Conservation (phyloP, 2,113 vertebrate genomes). For the Petromus typicus region DNA sequence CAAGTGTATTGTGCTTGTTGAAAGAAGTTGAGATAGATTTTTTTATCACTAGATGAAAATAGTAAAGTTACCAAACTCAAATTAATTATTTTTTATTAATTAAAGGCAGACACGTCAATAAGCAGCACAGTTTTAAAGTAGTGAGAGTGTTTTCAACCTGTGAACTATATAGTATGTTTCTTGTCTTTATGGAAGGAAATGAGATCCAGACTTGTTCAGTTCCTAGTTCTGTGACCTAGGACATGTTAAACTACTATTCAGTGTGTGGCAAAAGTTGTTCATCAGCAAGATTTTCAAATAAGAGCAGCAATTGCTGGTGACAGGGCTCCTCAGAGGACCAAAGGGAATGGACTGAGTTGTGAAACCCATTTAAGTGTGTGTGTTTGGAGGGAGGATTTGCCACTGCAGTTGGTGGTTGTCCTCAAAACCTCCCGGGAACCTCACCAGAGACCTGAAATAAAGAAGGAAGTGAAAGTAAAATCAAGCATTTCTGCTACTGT, state of each 20-base stretch:
- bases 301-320: background rate
- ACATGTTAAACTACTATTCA: background rate
- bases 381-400: background rate
- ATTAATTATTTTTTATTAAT: background rate
- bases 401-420: background rate
- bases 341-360: background rate
- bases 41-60: conserved; percentile 8
- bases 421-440: conserved; percentile 13
- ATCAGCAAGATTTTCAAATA: background rate
- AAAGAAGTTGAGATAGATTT: conserved; percentile 1
- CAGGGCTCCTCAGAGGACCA: background rate
- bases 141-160: background rate
- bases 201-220: background rate
- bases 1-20: background rate
- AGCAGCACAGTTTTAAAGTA: background rate
- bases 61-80: conserved; percentile 7
- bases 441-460: background rate
- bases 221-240: background rate
- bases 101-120: background rate
- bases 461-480: conserved; percentile 53
- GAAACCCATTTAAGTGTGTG: background rate
- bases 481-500: background rate
- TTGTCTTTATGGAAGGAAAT: background rate
- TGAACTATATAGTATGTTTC: background rate
- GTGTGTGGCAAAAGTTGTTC: accelerated